phyloP scores from a whole-genome alignment of 2,888 invertebrate species.

The Andrena bucephala region DNA sequence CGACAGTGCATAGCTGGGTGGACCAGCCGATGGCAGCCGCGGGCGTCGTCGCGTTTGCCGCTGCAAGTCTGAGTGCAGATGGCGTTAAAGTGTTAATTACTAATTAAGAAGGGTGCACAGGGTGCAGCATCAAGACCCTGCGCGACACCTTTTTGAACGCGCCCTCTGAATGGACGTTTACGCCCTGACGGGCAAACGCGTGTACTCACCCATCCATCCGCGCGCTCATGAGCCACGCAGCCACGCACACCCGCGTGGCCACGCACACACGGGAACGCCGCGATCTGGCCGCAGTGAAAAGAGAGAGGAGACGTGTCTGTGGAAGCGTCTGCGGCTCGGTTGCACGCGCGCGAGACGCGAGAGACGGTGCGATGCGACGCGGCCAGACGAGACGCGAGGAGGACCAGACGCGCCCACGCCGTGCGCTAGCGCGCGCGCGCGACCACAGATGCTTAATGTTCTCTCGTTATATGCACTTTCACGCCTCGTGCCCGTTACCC shows the following conservation, averaged over 20 bases:
- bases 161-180: constrained; percentile 83
- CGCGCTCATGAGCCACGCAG: constrained; percentile 67
- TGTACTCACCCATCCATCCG: constrained; percentile 74
- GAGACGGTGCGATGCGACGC: constrained; percentile 25
- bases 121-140: constrained; percentile 79
- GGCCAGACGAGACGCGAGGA: constrained; percentile 32
- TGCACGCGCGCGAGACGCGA: constrained; percentile 48
- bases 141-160: constrained; percentile 83
- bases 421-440: constrained; percentile 10
- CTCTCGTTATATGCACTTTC: constrained; percentile 78
- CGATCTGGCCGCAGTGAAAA: constrained; percentile 29
- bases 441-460: constrained; percentile 71
- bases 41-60: constrained; percentile 60
- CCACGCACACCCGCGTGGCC: constrained; percentile 39
- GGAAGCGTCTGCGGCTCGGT: constrained; percentile 41
- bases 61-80: constrained; percentile 77
- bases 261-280: constrained; percentile 23
- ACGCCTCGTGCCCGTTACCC: constrained; percentile 73
- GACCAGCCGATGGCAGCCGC: not conserved
- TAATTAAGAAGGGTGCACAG: constrained; percentile 84
- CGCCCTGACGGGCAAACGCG: constrained; percentile 81
- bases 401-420: constrained; percentile 22
- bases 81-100: constrained; percentile 84
- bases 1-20: constrained; percentile 7
- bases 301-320: constrained; percentile 31